A percentile compares a stretch with the other conserved stretches of the same genome.
phyloP scores from a whole-genome alignment of 92 coral and sea anemone species.

The Parazoanthus atlanticus region DNA sequence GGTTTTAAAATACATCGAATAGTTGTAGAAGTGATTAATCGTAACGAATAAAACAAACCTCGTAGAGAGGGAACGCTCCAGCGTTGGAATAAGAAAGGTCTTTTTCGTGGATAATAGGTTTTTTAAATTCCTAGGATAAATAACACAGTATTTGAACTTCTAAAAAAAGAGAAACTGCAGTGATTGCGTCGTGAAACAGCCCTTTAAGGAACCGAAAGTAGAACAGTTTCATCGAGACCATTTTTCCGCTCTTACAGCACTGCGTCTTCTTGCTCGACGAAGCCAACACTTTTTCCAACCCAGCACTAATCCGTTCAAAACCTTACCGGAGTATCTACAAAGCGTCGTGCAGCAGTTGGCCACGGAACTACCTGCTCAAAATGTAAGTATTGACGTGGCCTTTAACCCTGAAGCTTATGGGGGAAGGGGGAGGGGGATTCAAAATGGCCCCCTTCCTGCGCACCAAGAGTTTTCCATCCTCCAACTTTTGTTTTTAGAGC shows the following conservation, averaged over 20 bases:
- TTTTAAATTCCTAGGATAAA: no score
- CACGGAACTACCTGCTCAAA: constrained; percentile 65
- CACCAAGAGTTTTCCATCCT: no score
- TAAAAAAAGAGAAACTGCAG: neutral
- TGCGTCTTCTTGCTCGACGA: constrained; percentile 93
- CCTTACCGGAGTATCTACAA: constrained; percentile 91
- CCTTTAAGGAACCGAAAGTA: neutral
- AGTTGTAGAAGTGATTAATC: no score
- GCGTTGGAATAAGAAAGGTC: no score
- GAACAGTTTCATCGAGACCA: neutral
- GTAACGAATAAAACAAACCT: no score
- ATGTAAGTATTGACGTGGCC: neutral
- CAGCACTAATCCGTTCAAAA: constrained; percentile 92
- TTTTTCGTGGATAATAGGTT: no score
- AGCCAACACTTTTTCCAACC: constrained; percentile 99
- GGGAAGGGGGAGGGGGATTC: no score
- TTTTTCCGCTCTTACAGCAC: constrained; percentile 53
- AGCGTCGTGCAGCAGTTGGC: constrained; percentile 86
- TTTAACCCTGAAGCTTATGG: no score
- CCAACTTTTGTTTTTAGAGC: no score
- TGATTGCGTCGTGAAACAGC: neutral
- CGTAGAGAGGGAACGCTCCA: no score
- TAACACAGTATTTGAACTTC: neutral
- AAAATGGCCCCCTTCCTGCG: no score
- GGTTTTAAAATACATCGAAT: no score